Evolutionary conservation across 2,888 invertebrate genomes (phyloP), one percentile per base, ranked within the genome.

Genomic region (Leptopterna dolabrata): DNA sequence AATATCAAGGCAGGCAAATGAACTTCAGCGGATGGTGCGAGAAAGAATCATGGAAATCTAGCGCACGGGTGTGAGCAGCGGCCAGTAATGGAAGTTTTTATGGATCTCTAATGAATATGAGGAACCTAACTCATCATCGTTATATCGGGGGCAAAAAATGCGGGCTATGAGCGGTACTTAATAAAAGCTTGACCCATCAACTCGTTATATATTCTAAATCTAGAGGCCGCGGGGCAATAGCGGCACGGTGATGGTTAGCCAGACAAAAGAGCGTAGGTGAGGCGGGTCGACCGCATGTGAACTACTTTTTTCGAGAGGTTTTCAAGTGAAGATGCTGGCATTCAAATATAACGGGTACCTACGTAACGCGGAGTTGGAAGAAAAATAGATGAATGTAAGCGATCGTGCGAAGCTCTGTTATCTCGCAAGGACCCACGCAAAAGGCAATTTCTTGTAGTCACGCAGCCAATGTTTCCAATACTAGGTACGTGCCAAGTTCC

Each of bases 201-300:
- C 51, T 81, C 43, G 51, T 81, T 81, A 51, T 30, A 51, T 29
- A 51, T 81, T 51, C 81, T 55, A 45, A 78, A 51, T 16, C 47
- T 27, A 2, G 1, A n/a, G 7, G 30, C 47, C 81, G 47, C n/a
- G 36, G 24, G 36, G 81, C 27, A 13, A 81, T 81, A 81, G 81
- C 81, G 81, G 81, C 81, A 11, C n/a, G 14, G 7, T 2, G 55
- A 27, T 30, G 30, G 76, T 24, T 51, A 13, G 27, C 55, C 47
- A 81, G 81, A 81, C 81, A 81, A 81, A 81, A 55, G 81, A 27
- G 81, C 81, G 81, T 81, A 81, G 81, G 81, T 55, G 81, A 81
- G 51, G 27, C 41, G 29, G 76, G 11, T 19, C 6, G 29, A n/a
- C 30, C 4, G 43, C 36, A 24, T 55, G 51, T 81, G 81, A 81